Conservation (phyloP, 1,140 invertebrate species). For the Drosophila seguyi region DNA sequence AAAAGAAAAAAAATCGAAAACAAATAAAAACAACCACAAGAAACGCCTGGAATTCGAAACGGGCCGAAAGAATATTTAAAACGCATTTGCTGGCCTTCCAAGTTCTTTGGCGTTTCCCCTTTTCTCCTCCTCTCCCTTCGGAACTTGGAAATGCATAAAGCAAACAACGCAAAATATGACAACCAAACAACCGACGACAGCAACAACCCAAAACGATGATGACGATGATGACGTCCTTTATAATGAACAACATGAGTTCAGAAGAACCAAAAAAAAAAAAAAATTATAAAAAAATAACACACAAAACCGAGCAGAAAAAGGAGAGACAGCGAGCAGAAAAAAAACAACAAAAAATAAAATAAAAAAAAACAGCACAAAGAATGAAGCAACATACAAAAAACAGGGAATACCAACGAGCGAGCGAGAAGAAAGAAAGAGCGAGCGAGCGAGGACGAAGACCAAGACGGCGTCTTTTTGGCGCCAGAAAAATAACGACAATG, state of each 20-base stretch:
- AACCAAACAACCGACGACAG: slow-evolving; percentile 52
- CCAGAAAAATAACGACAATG: slow-evolving; percentile 85
- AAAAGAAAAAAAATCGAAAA: not conserved
- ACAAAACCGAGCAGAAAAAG: slow-evolving; percentile 42
- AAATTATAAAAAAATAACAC: slow-evolving; percentile 13
- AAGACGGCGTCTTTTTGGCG: slow-evolving; percentile 83
- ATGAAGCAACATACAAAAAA: slow-evolving; percentile 47
- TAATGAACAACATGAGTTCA: slow-evolving; percentile 82
- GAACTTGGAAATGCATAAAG: slow-evolving; percentile 76
- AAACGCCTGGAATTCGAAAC: slow-evolving; percentile 39
- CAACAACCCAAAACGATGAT: slow-evolving; percentile 52
- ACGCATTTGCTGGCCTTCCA: slow-evolving; percentile 60
- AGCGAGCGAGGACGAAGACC: slow-evolving; percentile 47
- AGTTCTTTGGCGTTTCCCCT: slow-evolving; percentile 6
- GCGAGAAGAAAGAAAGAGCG: slow-evolving; percentile 14
- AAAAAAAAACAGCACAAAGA: slow-evolving; percentile 59
- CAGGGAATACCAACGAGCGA: slow-evolving; percentile 23
- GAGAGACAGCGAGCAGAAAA: slow-evolving; percentile 38
- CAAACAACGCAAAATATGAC: slow-evolving; percentile 72
- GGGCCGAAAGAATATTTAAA: slow-evolving; percentile 70
- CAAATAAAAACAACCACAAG: slow-evolving; percentile 2
- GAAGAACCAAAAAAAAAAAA: slow-evolving; percentile 62
- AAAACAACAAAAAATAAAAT: slow-evolving; percentile 21
- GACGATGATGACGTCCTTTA: slow-evolving; percentile 70
- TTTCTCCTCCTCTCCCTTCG: slow-evolving; percentile 1